Conservation (phyloP, 1,140 invertebrate genomes). For the Limonius californicus region DNA sequence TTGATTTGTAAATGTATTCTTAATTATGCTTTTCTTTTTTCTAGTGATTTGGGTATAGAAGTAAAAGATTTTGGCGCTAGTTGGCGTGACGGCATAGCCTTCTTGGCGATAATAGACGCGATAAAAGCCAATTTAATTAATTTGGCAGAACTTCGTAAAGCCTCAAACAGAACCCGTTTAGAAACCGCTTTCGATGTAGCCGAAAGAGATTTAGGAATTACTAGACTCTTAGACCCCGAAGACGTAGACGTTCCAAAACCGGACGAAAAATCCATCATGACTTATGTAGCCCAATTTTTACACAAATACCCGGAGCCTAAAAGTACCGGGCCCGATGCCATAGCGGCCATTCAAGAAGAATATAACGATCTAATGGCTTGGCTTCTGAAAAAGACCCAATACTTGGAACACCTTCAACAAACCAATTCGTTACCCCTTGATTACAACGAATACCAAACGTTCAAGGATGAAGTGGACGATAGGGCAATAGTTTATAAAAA, state of each 20-base stretch:
- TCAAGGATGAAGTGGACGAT: slow-evolving; percentile 67
- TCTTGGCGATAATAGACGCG: slow-evolving; percentile 92
- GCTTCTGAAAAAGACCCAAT: slow-evolving; percentile 71
- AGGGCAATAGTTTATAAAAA: slow-evolving; percentile 66
- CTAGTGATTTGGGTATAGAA: slow-evolving; percentile 79
- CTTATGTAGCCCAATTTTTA: slow-evolving; percentile 97
- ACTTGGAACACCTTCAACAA: slow-evolving; percentile 65
- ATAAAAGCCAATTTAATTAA: slow-evolving; percentile 93
- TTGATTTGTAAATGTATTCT: background rate
- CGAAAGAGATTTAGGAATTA: slow-evolving; percentile 87
- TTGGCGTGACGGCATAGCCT: slow-evolving; percentile 96
- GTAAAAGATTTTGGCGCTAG: slow-evolving; percentile 94
- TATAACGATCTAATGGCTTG: slow-evolving; percentile 76
- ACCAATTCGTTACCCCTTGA: slow-evolving; percentile 61
- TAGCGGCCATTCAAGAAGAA: slow-evolving; percentile 73
- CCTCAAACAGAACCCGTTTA: slow-evolving; percentile 75
- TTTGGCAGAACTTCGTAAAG: slow-evolving; percentile 71
- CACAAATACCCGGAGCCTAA: slow-evolving; percentile 89
- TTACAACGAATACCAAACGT: slow-evolving; percentile 66
- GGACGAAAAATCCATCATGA: slow-evolving; percentile 99
- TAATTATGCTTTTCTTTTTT: background rate
- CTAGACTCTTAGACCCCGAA: slow-evolving; percentile 89
- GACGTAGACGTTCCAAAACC: slow-evolving; percentile 97
- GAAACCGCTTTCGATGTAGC: slow-evolving; percentile 94
- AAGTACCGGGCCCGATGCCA: slow-evolving; percentile 62